Evolutionary conservation across 1,140 invertebrate genomes (phyloP).

Genomic region (Drosophila takahashii): DNA sequence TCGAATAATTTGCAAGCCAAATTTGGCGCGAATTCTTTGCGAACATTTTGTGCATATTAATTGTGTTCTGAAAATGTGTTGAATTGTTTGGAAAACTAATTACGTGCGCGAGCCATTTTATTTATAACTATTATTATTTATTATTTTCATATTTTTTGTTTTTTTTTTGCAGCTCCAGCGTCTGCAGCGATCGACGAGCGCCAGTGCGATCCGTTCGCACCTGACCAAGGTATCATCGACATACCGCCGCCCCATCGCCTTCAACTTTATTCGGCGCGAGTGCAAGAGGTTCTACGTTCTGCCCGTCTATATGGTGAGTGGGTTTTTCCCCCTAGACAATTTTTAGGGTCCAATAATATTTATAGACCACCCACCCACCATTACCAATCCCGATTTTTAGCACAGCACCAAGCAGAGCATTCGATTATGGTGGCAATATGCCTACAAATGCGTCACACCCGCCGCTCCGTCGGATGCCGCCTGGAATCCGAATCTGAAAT

Average conservation of each 20-base stretch:
- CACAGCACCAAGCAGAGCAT: conserved; percentile 71
- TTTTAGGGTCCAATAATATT: conserved; percentile 54
- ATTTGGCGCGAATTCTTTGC: conserved; percentile 69
- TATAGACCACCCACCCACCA: conserved; percentile 9
- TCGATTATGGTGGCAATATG: conserved; percentile 75
- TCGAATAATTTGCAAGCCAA: conserved; percentile 74
- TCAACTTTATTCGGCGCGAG: conserved; percentile 69
- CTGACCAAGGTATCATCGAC: conserved; percentile 75
- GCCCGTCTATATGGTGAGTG: conserved; percentile 77
- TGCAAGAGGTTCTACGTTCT: conserved; percentile 73
- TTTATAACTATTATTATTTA: no score
- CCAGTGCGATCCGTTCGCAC: conserved; percentile 74
- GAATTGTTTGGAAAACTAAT: conserved; percentile 70
- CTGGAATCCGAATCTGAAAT: conserved; percentile 73
- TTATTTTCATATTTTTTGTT: background rate
- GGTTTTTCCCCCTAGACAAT: conserved; percentile 19
- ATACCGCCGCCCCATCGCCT: conserved; percentile 68
- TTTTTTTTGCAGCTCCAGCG: conserved; percentile 52
- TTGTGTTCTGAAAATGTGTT: conserved; percentile 36
- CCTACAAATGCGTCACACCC: conserved; percentile 72
- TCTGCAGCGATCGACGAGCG: conserved; percentile 63
- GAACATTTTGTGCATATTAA: conserved; percentile 65
- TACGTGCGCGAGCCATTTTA: conserved; percentile 36
- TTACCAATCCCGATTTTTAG: conserved; percentile 47
- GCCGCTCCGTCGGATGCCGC: conserved; percentile 15